Base-by-base conservation (phyloP, 92 coral and sea anemone genomes). In the Phymanthus crucifer region DNA sequence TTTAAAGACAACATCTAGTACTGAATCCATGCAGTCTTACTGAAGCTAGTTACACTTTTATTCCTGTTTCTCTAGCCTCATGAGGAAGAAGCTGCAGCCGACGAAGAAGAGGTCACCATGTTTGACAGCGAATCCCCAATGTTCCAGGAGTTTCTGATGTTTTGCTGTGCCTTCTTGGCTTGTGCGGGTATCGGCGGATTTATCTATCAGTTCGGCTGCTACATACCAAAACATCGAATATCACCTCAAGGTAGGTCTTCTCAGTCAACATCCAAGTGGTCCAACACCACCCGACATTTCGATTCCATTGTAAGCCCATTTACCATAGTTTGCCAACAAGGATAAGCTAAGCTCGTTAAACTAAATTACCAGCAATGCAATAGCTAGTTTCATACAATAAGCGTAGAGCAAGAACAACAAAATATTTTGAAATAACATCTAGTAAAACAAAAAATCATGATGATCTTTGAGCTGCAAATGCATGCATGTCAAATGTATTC, bases 71-170 rank as follows among this genome's bases (percentile, higher is more conserved):
- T 29, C 34, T 12, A 27, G 33, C 4, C 68, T 61, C 7, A 24
- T 19, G 68, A 61, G 68, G 68, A 61, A 27, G 68, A 61, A 1
- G 18, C 48, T 43, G 10, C 48, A 43, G 34, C 10, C 7, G 29
- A 34, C 23, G 50, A 24, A 40, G 75, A 71, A 71, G 75, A 38
- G 19, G 13, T 26, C 52, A 40, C 13, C 52, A 40, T 71, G 75
- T 71, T 71, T 40, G 75, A 71, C 75, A 71, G 10, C 32, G 4
- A 40, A 21, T 71, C 75, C n/a, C 4, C 32, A 11, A 36, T 71
- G 19, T 45, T 71, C 17, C 75, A 18, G 26, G 19, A 17, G 4
- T 35, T 38, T 71, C 56, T 71, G 31, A 71, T 38, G 56, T 40
- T 71, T 23, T 71, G 56, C 31, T 40, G 46, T 40, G 75, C 56